Base-by-base conservation (phyloP, 2,797 vertebrate genomes). In the Oreochromis grahami region DNA sequence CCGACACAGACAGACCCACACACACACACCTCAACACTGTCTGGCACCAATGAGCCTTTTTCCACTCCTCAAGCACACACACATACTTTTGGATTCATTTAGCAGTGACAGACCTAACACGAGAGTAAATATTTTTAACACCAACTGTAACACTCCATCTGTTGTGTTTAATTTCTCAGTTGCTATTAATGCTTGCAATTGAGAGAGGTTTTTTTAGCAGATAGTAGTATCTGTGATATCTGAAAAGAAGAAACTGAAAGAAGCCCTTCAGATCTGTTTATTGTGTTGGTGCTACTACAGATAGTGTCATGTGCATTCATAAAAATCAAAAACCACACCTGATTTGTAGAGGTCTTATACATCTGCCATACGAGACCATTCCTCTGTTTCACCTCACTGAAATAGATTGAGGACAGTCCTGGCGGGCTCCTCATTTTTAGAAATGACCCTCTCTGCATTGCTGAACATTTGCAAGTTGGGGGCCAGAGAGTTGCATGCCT, bases 41-140 rank as follows among this genome's bases (percentile, higher is more conserved):
- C 90, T 88, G 91, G 84, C 88, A 86, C 80, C 83, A 24, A n/a
- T n/a, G 60, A 89, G 78, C 55, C 79, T 84, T 76, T 85, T 56
- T 60, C n/a, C 83, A 76, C 86, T 34, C 14, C 26, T 85, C 70
- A 13, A 12, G 2, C 53, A 41, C 34, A 81, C 3, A 26, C 38
- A 36, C 50, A 38, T 41, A 38, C 2, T 43, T 74, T 29, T 41
- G 14, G 77, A 43, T 68, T 58, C 26, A 0, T 84, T 84, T 60
- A 56, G 78, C 78, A 58, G 8, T 36, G 38, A 34, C 41, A 80
- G 79, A 87, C 55, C 78, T 86, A 58, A 82, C 76, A 80, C 76
- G 80, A 63, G 83, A 85, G 53, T 24, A 79, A 83, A 86, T 82
- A 60, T 79, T 76, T 76, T 55, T 70, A 43, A 43, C n/a, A 5